These are phyloP conservation scores for Phymorhynchus buccinoides DNA, from an alignment of 1,140 invertebrate species.

Conservation along the genomic window DNA sequence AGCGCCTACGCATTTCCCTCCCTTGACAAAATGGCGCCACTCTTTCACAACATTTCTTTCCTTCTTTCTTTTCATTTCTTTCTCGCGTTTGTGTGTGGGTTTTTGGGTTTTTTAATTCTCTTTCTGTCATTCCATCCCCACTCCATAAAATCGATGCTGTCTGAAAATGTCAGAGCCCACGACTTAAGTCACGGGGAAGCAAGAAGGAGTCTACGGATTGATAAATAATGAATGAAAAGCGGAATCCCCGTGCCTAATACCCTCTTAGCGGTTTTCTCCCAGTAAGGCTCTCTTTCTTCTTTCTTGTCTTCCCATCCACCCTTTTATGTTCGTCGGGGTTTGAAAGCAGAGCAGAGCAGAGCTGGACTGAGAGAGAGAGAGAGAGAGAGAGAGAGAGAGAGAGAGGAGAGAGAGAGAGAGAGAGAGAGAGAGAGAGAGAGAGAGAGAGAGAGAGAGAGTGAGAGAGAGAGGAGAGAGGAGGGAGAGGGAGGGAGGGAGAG, in stretches of 20 bases:
- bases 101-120: too few relatives aligned
- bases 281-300: background rate
- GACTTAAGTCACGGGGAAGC: slow-evolving; percentile 1
- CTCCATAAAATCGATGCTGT: background rate
- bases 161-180: slow-evolving; percentile 14
- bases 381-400: background rate
- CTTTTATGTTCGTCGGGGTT: too few relatives aligned
- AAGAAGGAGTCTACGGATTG: slow-evolving; percentile 13
- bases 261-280: background rate
- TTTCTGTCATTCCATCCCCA: background rate
- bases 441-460: background rate
- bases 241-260: slow-evolving; percentile 19
- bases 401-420: background rate
- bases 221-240: slow-evolving; percentile 32
- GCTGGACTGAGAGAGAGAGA: background rate
- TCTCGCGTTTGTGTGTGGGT: too few relatives aligned
- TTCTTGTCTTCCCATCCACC: too few relatives aligned
- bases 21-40: background rate
- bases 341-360: background rate
- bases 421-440: too few relatives aligned
- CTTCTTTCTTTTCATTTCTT: too few relatives aligned
- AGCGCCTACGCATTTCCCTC: background rate
- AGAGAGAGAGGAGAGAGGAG: background rate
- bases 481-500: background rate
- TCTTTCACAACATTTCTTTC: background rate